These are phyloP conservation scores for Lophius americanus DNA, from an alignment of 2,797 vertebrate genomes.

Conservation along the genomic window DNA sequence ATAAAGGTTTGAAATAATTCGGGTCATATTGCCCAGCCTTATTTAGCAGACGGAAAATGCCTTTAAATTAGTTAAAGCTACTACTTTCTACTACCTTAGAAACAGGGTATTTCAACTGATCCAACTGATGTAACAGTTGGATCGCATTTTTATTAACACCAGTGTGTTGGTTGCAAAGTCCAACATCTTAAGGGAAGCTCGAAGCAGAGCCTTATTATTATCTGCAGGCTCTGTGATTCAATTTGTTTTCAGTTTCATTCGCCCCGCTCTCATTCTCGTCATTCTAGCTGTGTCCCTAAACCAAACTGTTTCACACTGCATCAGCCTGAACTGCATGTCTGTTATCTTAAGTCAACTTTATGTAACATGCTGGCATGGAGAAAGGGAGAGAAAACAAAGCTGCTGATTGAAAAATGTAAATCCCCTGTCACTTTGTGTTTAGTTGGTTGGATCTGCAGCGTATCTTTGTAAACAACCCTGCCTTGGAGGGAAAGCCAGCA, in stretches of 20 bases:
- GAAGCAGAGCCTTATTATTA: constrained; percentile 11
- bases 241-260: too few species aligned
- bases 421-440: constrained; percentile 15
- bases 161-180: constrained; percentile 17
- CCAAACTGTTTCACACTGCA: not conserved
- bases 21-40: too few species aligned
- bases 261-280: too few species aligned
- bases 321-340: not conserved
- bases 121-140: too few species aligned
- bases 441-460: constrained; percentile 11
- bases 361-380: constrained; percentile 31
- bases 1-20: too few species aligned
- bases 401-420: constrained; percentile 66
- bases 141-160: too few species aligned
- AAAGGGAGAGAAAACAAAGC: constrained; percentile 49
- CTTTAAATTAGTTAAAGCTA: too few species aligned
- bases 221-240: constrained; percentile 7
- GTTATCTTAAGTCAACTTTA: constrained; percentile 54
- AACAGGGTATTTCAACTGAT: too few species aligned
- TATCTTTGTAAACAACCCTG: constrained; percentile 29
- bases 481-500: constrained; percentile 14
- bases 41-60: too few species aligned
- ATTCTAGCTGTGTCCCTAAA: not conserved
- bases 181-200: not conserved
- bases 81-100: too few species aligned